phyloP scores from a whole-genome alignment of 2,797 vertebrate species.

The Aythya fuligula region DNA sequence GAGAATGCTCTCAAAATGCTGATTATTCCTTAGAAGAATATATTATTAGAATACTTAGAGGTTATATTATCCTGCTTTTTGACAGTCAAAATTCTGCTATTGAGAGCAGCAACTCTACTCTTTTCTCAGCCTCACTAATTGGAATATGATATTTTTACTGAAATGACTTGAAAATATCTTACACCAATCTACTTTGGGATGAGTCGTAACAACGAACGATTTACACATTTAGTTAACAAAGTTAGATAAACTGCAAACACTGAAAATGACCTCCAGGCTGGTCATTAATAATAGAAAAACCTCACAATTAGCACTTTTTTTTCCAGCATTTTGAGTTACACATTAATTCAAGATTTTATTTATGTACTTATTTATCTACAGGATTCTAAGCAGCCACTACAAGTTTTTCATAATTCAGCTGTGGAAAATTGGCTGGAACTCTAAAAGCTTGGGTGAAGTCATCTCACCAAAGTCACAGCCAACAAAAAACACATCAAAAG shows the following conservation, averaged over 20 bases:
- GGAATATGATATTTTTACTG: neutral
- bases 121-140: neutral
- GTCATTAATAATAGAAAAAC: neutral
- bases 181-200: neutral
- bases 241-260: neutral
- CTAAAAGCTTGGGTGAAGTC: neutral
- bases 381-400: neutral
- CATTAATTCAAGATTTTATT: neutral
- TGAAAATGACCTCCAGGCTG: neutral
- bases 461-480: neutral
- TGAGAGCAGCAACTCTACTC: neutral
- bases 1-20: neutral
- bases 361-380: too few relatives aligned
- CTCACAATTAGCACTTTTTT: neutral
- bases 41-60: neutral
- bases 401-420: neutral
- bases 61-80: neutral
- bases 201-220: neutral
- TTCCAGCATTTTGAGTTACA: neutral
- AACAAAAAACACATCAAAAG: neutral
- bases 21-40: neutral
- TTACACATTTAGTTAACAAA: neutral
- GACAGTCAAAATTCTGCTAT: neutral
- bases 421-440: neutral
- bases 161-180: neutral